Base-by-base conservation (phyloP, 2,113 vertebrate genomes). In the Beaufortia kweichowensis region DNA sequence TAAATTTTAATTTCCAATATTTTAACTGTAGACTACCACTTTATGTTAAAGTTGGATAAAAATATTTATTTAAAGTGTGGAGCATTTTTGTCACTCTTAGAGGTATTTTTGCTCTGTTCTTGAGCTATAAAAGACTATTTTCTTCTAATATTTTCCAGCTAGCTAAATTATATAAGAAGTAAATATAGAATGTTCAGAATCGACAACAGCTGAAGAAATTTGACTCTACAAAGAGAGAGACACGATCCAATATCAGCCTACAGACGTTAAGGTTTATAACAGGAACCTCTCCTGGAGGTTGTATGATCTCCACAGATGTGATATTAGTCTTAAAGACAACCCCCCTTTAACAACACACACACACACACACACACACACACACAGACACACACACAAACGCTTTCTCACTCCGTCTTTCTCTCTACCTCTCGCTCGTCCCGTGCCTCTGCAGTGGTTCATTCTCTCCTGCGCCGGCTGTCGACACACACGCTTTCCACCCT, bases 281-380 rank as follows among this genome's bases (percentile, higher is more conserved):
- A 53, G 71, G 75, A 50, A 12, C 39, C 26, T 66, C 21, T 43
- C 28, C n/a, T 24, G 31, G 26, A 46, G 70, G 46, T 53, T 79
- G 75, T 70, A 60, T 68, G 83, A 78, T 77, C 65, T 70, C 53
- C 76, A 67, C 76, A 78, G 31, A 84, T 71, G 77, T 70, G 63
- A 77, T n/a, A n/a, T 81, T 55, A 79, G 39, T 65, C 66, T 78
- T 66, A 75, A 70, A 55, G 68, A 50, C 70, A 21, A 10, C 26
- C 56, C 29, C 6, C 24, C 19, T 50, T n/a, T n/a, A n/a, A n/a
- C 4, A 11, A 17, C 8, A 21, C 65, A 31, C 50, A 57, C 48
- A 15, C 60, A 17, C 60, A 26, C 50, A 48, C 35, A 15, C 53
- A 17, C 60, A 14, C 29, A 46, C 60, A 23, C 60, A 26, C 35